Evolutionary conservation across 2,113 vertebrate genomes (phyloP).

Genomic region (Nymphicus hollandicus): DNA sequence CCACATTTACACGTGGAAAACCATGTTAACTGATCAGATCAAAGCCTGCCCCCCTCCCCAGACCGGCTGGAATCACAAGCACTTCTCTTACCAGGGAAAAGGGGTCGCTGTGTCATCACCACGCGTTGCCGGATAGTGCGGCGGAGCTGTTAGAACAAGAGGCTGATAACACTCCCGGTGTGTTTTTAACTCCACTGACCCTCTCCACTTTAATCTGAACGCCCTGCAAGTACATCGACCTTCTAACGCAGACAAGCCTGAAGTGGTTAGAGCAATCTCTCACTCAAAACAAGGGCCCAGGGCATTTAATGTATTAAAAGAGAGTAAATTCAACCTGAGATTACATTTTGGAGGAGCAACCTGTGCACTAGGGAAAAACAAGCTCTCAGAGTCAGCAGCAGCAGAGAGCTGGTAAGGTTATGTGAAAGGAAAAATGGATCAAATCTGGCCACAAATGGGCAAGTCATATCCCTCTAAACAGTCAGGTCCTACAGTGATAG

Average conservation of each 20-base stretch:
- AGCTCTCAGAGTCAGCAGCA: background rate
- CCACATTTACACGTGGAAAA: background rate
- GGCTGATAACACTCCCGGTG: background rate
- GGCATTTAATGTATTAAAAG: background rate
- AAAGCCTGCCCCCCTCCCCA: background rate
- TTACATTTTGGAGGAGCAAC: background rate
- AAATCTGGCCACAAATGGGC: background rate
- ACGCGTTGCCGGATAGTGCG: rapidly evolving
- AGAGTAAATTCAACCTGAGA: background rate
- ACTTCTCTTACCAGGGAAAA: background rate
- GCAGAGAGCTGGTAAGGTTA: background rate
- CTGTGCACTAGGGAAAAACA: background rate
- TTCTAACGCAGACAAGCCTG: background rate
- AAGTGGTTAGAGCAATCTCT: background rate
- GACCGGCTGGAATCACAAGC: background rate
- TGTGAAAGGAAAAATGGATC: rapidly evolving
- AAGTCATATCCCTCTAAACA: background rate
- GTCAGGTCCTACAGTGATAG: rapidly evolving
- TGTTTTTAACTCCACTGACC: background rate
- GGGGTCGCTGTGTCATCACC: background rate
- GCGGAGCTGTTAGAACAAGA: background rate
- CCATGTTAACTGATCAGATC: background rate
- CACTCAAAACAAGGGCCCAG: background rate
- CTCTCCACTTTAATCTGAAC: background rate
- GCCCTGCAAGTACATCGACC: background rate